A percentile compares a stretch with the other conserved stretches of the same genome.
Conservation (phyloP, 2,888 invertebrate species). For the Noctua fimbriata region DNA sequence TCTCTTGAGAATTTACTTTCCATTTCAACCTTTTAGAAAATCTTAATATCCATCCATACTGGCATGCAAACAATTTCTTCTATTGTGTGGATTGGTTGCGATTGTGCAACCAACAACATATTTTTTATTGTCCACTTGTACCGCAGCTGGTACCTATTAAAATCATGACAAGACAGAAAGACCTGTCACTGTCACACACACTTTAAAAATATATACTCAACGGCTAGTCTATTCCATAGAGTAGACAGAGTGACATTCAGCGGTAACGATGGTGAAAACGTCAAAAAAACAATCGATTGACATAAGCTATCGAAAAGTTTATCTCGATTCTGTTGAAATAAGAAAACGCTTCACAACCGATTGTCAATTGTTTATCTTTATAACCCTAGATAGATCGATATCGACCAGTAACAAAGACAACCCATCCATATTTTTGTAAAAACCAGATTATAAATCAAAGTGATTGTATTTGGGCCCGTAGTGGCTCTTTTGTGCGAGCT, state of each 20-base stretch:
- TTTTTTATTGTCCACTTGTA: not conserved
- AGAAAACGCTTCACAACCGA: not conserved
- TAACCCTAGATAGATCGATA: not conserved
- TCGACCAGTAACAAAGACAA: slow-evolving; percentile 21
- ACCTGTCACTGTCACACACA: too few species aligned
- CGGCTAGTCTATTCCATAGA: too few species aligned
- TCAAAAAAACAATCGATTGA: not conserved
- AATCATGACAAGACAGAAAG: too few species aligned
- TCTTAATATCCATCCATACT: not conserved
- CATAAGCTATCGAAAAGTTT: not conserved
- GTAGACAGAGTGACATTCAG: not conserved
- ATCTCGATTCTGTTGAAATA: not conserved
- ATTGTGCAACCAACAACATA: not conserved
- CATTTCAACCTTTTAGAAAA: not conserved
- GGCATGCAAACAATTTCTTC: not conserved
- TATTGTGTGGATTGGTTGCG: not conserved
- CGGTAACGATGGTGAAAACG: not conserved
- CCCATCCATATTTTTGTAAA: slow-evolving; percentile 47
- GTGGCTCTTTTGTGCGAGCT: slow-evolving; percentile 62
- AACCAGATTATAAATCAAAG: slow-evolving; percentile 60
- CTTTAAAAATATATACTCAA: too few species aligned
- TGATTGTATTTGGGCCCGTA: slow-evolving; percentile 53
- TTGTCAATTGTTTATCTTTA: not conserved
- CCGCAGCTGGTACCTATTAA: too few species aligned
- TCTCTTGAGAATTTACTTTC: too few species aligned